Percentiles rank a stretch among this genome's conserved stretches.
These are phyloP conservation scores for Standfussiana lucernea DNA, from an alignment of 2,888 invertebrate species.

Conservation along the genomic window DNA sequence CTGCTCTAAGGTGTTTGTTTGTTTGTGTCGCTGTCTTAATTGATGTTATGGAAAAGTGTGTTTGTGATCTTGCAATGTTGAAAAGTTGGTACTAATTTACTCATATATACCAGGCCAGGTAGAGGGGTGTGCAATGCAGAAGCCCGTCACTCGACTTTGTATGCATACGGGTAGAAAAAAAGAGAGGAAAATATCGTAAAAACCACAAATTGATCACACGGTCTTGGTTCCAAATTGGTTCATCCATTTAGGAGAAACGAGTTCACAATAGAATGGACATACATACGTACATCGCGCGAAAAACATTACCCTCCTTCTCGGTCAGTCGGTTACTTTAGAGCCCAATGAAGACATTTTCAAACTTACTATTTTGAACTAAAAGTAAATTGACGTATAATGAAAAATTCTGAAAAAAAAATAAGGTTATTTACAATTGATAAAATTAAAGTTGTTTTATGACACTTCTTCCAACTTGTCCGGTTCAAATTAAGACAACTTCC, in stretches of 20 bases:
- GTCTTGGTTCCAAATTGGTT: background rate
- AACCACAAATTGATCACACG: background rate
- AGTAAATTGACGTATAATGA: background rate
- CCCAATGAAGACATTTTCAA: background rate
- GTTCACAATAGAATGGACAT: background rate
- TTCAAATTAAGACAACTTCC: background rate
- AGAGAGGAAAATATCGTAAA: background rate
- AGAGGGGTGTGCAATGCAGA: background rate
- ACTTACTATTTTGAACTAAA: background rate
- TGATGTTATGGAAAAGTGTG: background rate
- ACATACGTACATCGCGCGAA: background rate
- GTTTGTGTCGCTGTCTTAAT: slow-evolving; percentile 11
- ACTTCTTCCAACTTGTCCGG: background rate
- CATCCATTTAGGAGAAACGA: background rate
- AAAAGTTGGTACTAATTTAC: background rate
- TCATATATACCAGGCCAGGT: background rate
- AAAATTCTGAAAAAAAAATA: background rate
- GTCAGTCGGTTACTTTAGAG: background rate
- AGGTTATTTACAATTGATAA: background rate
- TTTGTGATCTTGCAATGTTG: background rate
- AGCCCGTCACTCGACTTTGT: background rate
- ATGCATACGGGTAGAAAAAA: background rate
- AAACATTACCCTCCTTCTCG: background rate
- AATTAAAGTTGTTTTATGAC: background rate
- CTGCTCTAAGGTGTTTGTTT: slow-evolving; percentile 6